Base-by-base conservation (phyloP, 2,113 vertebrate genomes). In the Lota lota region DNA sequence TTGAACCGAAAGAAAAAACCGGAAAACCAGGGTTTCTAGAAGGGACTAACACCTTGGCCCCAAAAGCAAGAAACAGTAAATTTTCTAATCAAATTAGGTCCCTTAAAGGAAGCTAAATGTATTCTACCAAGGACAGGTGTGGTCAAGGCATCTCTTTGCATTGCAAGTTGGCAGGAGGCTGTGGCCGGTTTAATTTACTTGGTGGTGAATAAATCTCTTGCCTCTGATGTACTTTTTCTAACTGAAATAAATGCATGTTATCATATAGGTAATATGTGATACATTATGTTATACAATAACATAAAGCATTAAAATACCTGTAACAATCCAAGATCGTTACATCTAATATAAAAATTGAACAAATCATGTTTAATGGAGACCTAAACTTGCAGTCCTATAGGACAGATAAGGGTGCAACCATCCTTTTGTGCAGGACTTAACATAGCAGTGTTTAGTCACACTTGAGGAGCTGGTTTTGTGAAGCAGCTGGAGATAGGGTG, bases 71-170 rank as follows among this genome's bases (percentile, higher is more conserved):
- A 92, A 91, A 90, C 91, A 79, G 88, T 88, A 91, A 82, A 90
- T 88, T 66, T 92, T 88, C 79, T 93, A 94, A 95, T 94, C 84
- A 93, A 83, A 91, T 92, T 80, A 87, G 88, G 90, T 88, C 91
- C 92, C 92, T 92, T 81, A 93, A 93, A 94, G 91, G 91, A 91
- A 92, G 84, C 78, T 77, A 87, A 87, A 87, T 56, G 79, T 85
- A 88, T 54, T 92, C 78, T 78, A 79, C 79, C 36, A 78, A 76
- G 73, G 79, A 81, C 91, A 93, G 90, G 92, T 93, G 90, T 90
- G 85, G 83, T 72, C 84, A 87, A 74, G 71, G 77, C 76, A 74
- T 75, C 66, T 83, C 83, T 86, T 68, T 83, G 73, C 69, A 83
- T 77, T 84, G 82, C 81, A 82, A 69, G 65, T 85, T 76, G 81